phyloP scores from a whole-genome alignment of 2,888 invertebrate species.

The Oeneis ivallda region DNA sequence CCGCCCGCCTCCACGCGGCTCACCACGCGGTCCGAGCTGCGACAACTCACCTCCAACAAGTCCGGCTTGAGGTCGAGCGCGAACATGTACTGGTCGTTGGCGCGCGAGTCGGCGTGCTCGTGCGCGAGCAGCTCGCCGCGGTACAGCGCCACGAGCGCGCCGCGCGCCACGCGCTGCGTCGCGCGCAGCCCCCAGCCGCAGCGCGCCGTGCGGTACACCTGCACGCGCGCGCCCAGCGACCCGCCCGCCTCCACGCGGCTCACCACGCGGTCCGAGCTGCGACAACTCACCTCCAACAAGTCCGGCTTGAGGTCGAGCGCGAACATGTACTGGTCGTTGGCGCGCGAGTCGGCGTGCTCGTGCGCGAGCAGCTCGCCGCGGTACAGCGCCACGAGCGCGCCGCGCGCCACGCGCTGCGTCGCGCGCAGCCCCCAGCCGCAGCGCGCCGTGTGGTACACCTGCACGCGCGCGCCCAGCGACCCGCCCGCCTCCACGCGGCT shows the following conservation, averaged over 20 bases:
- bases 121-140: constrained; percentile 94
- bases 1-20: constrained; percentile 82
- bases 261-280: constrained; percentile 92
- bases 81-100: constrained; percentile 95
- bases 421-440: constrained; percentile 93
- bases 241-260: constrained; percentile 82
- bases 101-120: constrained; percentile 90
- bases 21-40: constrained; percentile 92
- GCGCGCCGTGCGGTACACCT: constrained; percentile 56
- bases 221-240: constrained; percentile 52
- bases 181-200: constrained; percentile 93
- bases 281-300: too few relatives aligned
- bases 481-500: constrained; percentile 82
- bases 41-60: too few relatives aligned
- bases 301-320: constrained; percentile 88
- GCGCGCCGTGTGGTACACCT: constrained; percentile 56
- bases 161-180: constrained; percentile 85
- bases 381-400: constrained; percentile 92
- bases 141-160: constrained; percentile 92
- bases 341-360: constrained; percentile 90
- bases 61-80: constrained; percentile 88
- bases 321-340: constrained; percentile 95
- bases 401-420: constrained; percentile 85
- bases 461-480: constrained; percentile 52
- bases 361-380: constrained; percentile 94